Conservation (phyloP, 2,113 vertebrate species). For the Bolborhynchus lineola region DNA sequence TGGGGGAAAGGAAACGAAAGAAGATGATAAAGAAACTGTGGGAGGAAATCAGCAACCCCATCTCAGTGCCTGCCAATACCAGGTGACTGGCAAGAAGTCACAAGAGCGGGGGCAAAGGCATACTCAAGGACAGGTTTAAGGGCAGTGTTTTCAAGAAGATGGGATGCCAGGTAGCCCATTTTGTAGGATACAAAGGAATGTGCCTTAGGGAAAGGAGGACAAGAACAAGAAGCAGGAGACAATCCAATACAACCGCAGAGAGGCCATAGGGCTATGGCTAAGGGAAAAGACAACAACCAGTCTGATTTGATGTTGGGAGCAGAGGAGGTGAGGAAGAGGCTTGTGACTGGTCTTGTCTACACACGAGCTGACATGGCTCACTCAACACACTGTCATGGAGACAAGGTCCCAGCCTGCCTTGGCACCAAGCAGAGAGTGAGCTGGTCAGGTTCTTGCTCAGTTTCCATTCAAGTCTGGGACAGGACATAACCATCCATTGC, state of each 20-base stretch:
- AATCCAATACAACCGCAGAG: background rate
- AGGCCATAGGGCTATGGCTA: background rate
- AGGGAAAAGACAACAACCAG: background rate
- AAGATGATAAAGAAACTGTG: background rate
- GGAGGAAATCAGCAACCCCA: background rate
- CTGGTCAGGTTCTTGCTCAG: background rate
- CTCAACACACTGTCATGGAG: background rate
- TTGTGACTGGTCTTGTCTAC: background rate
- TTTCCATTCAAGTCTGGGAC: background rate
- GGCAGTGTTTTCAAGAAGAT: background rate
- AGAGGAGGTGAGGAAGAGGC: background rate
- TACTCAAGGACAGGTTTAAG: background rate
- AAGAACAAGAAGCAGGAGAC: constrained; percentile 1
- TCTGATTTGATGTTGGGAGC: background rate
- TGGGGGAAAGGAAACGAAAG: background rate
- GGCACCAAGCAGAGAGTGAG: background rate
- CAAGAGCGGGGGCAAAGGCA: background rate
- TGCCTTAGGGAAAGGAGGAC: constrained; percentile 8
- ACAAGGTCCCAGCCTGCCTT: background rate
- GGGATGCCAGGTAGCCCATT: background rate
- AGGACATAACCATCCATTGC: background rate
- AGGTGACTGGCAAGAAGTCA: background rate
- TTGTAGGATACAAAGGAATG: background rate
- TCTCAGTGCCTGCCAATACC: background rate
- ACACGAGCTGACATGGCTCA: background rate